Conservation (phyloP, 2,797 vertebrate genomes). For the Helicolenus hilgendorfi region DNA sequence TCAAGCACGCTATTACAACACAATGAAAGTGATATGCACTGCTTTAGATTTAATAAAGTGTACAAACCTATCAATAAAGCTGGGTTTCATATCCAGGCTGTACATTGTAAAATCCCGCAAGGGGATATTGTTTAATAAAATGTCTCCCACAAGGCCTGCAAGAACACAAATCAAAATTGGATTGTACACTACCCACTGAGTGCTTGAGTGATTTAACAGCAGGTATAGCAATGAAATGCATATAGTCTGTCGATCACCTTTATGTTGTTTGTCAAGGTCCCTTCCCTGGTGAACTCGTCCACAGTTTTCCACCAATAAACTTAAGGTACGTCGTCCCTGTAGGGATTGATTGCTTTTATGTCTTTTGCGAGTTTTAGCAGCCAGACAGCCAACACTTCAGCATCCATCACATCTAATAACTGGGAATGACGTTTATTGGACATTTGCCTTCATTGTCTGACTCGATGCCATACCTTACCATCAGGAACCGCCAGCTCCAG, state of each 20-base stretch:
- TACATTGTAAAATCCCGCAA: conserved; percentile 95
- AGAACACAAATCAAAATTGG: conserved; percentile 62
- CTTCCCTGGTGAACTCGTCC: conserved; percentile 94
- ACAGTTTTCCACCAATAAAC: conserved; percentile 96
- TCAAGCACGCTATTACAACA: conserved; percentile 30
- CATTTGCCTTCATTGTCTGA: neutral
- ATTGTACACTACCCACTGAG: neutral
- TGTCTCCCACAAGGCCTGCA: conserved; percentile 95
- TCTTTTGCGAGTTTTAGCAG: conserved; percentile 7
- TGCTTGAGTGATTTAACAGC: conserved; percentile 45
- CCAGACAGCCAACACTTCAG: neutral
- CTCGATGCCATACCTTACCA: conserved; percentile 90
- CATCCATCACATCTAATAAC: conserved; percentile 7
- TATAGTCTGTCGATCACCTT: conserved; percentile 89
- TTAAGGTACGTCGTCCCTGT: conserved; percentile 92
- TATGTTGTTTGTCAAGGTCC: conserved; percentile 93
- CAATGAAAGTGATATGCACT: conserved; percentile 22
- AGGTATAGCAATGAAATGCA: conserved; percentile 12
- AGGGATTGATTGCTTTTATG: conserved; percentile 20
- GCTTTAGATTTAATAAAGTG: conserved; percentile 34
- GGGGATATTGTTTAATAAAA: conserved; percentile 93
- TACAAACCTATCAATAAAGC: conserved; percentile 94
- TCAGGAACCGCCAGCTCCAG: conserved; percentile 91
- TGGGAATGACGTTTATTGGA: neutral
- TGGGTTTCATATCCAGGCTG: conserved; percentile 95